Conservation (phyloP, 2,113 vertebrate species). For the Nothoprocta perdicaria region DNA sequence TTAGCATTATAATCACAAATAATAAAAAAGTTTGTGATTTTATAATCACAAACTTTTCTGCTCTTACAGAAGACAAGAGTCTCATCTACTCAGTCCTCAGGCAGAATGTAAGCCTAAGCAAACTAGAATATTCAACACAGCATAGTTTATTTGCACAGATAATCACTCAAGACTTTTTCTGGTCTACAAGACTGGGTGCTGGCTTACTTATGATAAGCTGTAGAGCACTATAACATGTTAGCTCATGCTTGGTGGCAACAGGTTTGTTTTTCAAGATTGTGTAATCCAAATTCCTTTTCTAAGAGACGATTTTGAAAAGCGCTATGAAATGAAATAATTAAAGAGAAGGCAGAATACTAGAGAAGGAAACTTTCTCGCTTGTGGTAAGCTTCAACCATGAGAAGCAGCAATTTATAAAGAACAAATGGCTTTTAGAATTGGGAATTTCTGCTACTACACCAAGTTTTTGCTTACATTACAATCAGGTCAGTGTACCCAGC, state of each 20-base stretch:
- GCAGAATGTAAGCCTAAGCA: conserved; percentile 26
- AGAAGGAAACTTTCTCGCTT: neutral
- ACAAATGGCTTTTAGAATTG: neutral
- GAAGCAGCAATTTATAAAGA: neutral
- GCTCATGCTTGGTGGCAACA: conserved; percentile 76
- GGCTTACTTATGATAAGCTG: conserved; percentile 62
- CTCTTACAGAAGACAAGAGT: neutral
- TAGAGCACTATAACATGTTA: conserved; percentile 72
- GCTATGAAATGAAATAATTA: conserved; percentile 59
- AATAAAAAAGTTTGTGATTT: neutral
- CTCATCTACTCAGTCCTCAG: conserved; percentile 12
- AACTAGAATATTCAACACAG: conserved; percentile 32
- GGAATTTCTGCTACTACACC: neutral
- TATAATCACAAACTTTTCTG: neutral
- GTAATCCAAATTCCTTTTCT: conserved; percentile 82
- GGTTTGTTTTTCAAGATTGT: conserved; percentile 80
- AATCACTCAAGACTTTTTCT: conserved; percentile 41
- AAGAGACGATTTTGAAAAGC: conserved; percentile 72
- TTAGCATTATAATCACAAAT: neutral
- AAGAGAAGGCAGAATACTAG: conserved; percentile 15
- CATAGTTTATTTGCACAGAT: conserved; percentile 56
- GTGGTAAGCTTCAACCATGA: neutral
- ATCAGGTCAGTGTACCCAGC: conserved; percentile 11
- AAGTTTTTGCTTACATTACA: conserved; percentile 12
- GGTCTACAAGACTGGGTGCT: conserved; percentile 62